Base-by-base conservation (phyloP, 2,888 invertebrate species). In the Mythimna pallens region DNA sequence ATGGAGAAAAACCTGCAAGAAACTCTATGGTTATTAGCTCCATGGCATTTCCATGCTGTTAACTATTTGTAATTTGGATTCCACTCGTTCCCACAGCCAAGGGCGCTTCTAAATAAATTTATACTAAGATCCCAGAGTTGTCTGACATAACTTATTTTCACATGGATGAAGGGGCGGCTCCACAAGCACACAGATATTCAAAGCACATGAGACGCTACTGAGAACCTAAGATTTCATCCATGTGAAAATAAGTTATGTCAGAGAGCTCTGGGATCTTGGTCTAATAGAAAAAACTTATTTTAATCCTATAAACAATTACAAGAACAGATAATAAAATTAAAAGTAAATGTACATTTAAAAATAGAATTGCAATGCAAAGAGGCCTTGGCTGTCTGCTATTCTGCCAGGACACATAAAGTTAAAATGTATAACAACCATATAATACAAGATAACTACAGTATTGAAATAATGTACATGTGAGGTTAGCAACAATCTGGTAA, bases 331-430 rank as follows among this genome's bases (percentile, higher is more conserved):
- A 69, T 69, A 71, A 54, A 70, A 69, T 73, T 71, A 61, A 71
- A 59, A 65, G 25, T 40, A 63, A 25, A 67, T 47, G 57, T 64
- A 68, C 47, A 68, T 80, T 77, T 79, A 36, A 78, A 83, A 85
- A 80, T 82, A 86, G 73, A 86, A 73, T 62, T 69, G 70, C 72
- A 82, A 70, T 66, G 47, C 30, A 67, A 50, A 52, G 50, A 62
- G 59, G 57, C 81, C 86, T 81, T 79, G 76, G 61, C 62, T 73
- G 72, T 64, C 62, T 70, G 72, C 64, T 70, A 61, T 68, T 67
- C 66, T 78, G 84, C 77, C 65, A 80, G 72, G 85, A 80, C 59
- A 62, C 78, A 78, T 80, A 84, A 73, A 80, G 20, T 59, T 78
- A 73, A 76, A 74, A 68, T 67, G n/a, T 58, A 43, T 57, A 69